Base-by-base conservation (phyloP, 2,888 invertebrate genomes). In the Nowickia ferox region DNA sequence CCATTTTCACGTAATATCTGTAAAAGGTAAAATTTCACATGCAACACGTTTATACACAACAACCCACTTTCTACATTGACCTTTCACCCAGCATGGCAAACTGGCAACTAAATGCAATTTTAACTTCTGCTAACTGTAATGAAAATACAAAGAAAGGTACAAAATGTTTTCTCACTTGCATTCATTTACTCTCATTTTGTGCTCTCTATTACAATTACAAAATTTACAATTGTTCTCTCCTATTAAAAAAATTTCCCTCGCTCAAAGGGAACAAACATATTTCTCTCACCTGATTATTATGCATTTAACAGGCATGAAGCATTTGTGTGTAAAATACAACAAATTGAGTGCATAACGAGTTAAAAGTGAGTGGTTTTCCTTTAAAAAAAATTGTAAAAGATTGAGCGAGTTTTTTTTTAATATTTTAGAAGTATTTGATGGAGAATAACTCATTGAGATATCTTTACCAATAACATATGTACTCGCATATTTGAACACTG, bases 81-180 rank as follows among this genome's bases (percentile, higher is more conserved):
- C 83, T 86, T 86, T 86, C 86, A 86, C 79, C 86, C 68, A 30
- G 57, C 72, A 65, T 55, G 51, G 71, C 86, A 83, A 79, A 79
- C 66, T 51, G 59, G 46, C 51, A 72, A 86, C 83, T 86, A 57
- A 86, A 83, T 78, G 66, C 57, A 63, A 15, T 76, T 79, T 75
- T 44, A 44, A 69, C 51, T 42, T 74, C n/a, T 71, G 15, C 46
- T 42, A 51, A 59, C 59, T 48, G 59, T 51, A 61, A 22, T 30
- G 48, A 46, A 44, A 55, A 22, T 10, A 30, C 10, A 66, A 42
- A 15, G 48, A 53, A 72, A 15, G 19, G 11, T 42, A n/a, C 11
- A 69, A 19, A 46, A 72, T 40, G 38, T 15, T n/a, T 48, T 9
- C 46, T 84, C 68, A 53, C 19, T 46, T 48, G 46, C 9, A 61